Base-by-base conservation (phyloP, 53 echinoderm and acorn worm genomes). In the Pentamera pediparva region DNA sequence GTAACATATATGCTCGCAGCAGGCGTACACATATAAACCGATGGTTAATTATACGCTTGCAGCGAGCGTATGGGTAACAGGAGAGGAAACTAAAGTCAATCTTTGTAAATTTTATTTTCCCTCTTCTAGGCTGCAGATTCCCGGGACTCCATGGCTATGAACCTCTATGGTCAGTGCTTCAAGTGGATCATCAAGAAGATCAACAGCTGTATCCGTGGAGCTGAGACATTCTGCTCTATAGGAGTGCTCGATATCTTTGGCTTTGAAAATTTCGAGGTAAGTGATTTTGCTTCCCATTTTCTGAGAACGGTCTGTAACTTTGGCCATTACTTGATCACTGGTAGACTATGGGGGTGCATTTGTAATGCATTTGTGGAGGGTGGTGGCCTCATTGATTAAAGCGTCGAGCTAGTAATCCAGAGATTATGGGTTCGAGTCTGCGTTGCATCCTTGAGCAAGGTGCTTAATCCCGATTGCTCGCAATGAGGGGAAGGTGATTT, bases 231-330 rank as follows among this genome's bases (percentile, higher is more conserved):
- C 76, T 86, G 86, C 74, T 91, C 91, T 5, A 84, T 92, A 6
- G 96, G 96, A 11, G 96, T 96, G 32, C 65, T 96, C 19, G 96
- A 96, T 40, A 96, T 96, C 71, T 96, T 96, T 78, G 96, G 96
- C 45, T 96, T 96, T 81, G 96, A 96, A 52, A 96, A 96, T 59
- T 96, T 96, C 83, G 85, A 85, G 85, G 96, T 96, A 79, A 87
- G 75, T 69, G 5, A 19, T 13, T n/a, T n/a, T n/a, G n/a, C n/a
- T n/a, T n/a, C n/a, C n/a, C n/a, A n/a, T n/a, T n/a, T n/a, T n/a
- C n/a, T n/a, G n/a, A n/a, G n/a, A n/a, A n/a, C n/a, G n/a, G n/a
- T n/a, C n/a, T n/a, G n/a, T n/a, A n/a, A n/a, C n/a, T n/a, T n/a
- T n/a, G n/a, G n/a, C n/a, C n/a, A n/a, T n/a, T n/a, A n/a, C n/a